Conservation (phyloP, 2,797 vertebrate genomes). For the Limnodromus scolopaceus region DNA sequence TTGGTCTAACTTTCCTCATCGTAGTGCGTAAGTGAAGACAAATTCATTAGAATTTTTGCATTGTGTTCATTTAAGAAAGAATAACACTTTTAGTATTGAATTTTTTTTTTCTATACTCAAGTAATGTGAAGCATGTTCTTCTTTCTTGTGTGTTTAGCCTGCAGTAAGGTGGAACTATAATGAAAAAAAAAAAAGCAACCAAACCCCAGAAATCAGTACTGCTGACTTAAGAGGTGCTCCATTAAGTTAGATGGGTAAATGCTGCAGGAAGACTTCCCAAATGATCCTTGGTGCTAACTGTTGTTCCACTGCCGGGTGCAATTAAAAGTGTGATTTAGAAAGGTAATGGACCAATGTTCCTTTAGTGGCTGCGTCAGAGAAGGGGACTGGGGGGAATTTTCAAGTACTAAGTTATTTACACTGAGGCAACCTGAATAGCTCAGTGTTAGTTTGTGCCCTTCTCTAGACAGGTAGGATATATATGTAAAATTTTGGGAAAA, state of each 20-base stretch:
- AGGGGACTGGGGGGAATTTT: not conserved
- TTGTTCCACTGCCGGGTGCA: not conserved
- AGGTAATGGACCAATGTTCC: not conserved
- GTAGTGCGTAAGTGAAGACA: not conserved
- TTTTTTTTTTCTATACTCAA: not conserved
- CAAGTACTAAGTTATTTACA: not conserved
- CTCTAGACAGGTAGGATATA: not conserved
- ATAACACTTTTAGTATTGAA: not conserved
- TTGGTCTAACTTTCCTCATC: not conserved
- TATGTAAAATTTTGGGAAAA: not conserved
- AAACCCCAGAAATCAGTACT: not conserved
- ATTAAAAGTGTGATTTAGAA: constrained; percentile 21
- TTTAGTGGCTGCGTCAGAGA: not conserved
- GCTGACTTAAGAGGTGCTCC: not conserved
- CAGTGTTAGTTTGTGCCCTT: not conserved
- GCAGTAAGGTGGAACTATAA: not conserved
- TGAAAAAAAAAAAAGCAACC: not conserved
- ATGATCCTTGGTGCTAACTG: not conserved
- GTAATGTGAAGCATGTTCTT: not conserved
- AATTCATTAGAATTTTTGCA: not conserved
- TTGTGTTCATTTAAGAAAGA: not conserved
- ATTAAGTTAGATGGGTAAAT: not conserved
- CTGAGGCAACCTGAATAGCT: not conserved
- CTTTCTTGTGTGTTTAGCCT: not conserved
- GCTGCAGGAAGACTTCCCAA: not conserved